Percentiles rank a stretch among this genome's conserved stretches.
These are phyloP conservation scores for Dromaius novaehollandiae DNA, from an alignment of 2,113 vertebrate species.

Conservation along the genomic window DNA sequence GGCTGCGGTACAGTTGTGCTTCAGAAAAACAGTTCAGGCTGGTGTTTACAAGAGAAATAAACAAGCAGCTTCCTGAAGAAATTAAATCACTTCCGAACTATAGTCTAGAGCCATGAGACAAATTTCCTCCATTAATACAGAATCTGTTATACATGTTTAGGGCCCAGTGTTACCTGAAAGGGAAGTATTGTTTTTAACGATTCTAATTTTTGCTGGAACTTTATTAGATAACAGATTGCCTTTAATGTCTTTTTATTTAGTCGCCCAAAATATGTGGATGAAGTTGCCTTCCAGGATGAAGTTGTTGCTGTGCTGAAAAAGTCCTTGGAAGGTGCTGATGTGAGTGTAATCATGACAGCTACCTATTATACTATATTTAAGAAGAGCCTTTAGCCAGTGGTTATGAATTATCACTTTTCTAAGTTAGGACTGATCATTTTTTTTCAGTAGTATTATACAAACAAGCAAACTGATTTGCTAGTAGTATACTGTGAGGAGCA, in stretches of 20 bases:
- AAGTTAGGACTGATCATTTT: not conserved
- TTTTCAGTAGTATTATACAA: not conserved
- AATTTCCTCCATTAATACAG: not conserved
- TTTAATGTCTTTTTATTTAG: slow-evolving; percentile 67
- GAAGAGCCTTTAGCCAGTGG: not conserved
- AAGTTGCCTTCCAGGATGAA: slow-evolving; percentile 97
- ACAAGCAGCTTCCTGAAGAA: not conserved
- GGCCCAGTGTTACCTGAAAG: not conserved
- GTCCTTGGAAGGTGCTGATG: slow-evolving; percentile 94
- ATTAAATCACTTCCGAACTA: not conserved
- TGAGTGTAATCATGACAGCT: slow-evolving; percentile 72
- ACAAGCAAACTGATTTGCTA: not conserved
- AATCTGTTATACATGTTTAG: not conserved
- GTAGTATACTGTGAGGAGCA: not conserved
- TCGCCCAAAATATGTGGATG: slow-evolving; percentile 94
- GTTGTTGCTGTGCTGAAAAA: slow-evolving; percentile 96
- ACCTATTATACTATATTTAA: not conserved
- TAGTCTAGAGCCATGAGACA: not conserved
- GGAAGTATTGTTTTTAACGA: not conserved
- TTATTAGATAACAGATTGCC: not conserved
- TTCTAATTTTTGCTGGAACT: not conserved
- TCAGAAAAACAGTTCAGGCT: not conserved
- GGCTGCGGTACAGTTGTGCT: not conserved
- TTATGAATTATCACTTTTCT: not conserved
- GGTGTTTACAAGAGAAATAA: not conserved